These are phyloP conservation scores for Apotomis betuletana DNA, from an alignment of 2,888 invertebrate genomes.

Conservation along the genomic window DNA sequence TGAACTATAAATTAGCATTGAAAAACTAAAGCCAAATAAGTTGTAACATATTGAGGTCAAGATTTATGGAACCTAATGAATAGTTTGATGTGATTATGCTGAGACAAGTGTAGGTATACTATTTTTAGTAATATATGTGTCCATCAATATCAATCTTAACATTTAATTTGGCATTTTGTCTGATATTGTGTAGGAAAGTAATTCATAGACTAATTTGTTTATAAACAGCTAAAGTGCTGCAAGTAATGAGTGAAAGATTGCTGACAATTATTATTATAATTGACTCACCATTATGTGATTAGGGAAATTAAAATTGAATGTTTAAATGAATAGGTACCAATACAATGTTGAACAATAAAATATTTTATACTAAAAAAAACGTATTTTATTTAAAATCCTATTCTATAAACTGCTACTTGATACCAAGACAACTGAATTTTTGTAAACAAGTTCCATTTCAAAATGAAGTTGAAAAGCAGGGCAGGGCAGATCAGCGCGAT, in stretches of 20 bases:
- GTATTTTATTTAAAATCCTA: constrained; percentile 4
- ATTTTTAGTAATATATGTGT: too few relatives aligned
- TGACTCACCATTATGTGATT: constrained; percentile 24
- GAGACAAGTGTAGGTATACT: too few relatives aligned
- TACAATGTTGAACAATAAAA: constrained; percentile 39
- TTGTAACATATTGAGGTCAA: neutral
- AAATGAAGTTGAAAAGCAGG: too few relatives aligned
- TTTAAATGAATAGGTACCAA: constrained; percentile 38
- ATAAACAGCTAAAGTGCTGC: constrained; percentile 8
- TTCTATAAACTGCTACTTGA: neutral
- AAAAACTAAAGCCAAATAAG: neutral
- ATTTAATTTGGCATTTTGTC: neutral
- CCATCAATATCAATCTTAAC: neutral
- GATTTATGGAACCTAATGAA: neutral
- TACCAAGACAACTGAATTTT: too few relatives aligned
- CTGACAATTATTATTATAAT: constrained; percentile 15
- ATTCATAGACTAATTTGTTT: constrained; percentile 6
- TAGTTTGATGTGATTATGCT: neutral
- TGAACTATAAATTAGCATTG: neutral
- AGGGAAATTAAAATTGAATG: constrained; percentile 11
- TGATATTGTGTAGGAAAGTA: constrained; percentile 3
- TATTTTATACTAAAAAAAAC: constrained; percentile 31
- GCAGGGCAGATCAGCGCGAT: too few relatives aligned
- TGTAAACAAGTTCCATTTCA: too few relatives aligned
- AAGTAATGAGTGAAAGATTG: constrained; percentile 1